A percentile compares a stretch with the other conserved stretches of the same genome.
phyloP scores from a whole-genome alignment of 2,113 vertebrate genomes.

The Pollachius pollachius region DNA sequence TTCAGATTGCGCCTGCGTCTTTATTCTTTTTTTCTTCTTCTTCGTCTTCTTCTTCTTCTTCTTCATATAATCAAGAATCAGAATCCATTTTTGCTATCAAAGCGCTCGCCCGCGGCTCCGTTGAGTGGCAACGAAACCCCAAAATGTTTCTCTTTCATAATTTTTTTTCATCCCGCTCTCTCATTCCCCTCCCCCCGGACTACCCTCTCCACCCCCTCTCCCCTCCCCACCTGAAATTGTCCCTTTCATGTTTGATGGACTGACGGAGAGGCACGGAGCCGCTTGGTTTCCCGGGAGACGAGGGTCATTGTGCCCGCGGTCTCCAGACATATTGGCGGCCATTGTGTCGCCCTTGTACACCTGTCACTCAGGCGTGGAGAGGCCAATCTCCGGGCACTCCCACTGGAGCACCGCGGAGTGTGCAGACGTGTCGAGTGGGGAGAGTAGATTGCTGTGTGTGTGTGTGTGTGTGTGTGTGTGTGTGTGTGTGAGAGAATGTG shows the following conservation, averaged over 20 bases:
- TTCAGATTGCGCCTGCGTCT: slow-evolving; percentile 37
- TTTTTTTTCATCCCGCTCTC: slow-evolving; percentile 35
- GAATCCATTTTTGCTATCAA: slow-evolving; percentile 79
- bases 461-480: neutral
- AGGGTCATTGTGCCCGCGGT: slow-evolving; percentile 76
- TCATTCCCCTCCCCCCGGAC: slow-evolving; percentile 69
- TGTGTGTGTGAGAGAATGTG: too few relatives aligned
- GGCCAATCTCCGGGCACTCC: slow-evolving; percentile 10
- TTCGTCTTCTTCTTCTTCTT: slow-evolving; percentile 1
- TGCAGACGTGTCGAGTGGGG: neutral
- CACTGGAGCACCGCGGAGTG: neutral
- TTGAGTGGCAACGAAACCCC: slow-evolving; percentile 69
- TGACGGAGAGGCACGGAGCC: slow-evolving; percentile 57
- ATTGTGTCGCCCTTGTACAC: slow-evolving; percentile 76
- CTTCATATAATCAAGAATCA: slow-evolving; percentile 61
- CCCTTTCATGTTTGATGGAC: slow-evolving; percentile 81
- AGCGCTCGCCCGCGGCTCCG: slow-evolving; percentile 77
- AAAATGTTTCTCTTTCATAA: slow-evolving; percentile 76
- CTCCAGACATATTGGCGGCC: slow-evolving; percentile 80
- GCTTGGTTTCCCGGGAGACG: slow-evolving; percentile 78
- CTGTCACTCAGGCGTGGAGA: slow-evolving; percentile 79
- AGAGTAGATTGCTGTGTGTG: neutral
- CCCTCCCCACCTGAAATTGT: slow-evolving; percentile 84
- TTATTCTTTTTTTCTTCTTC: slow-evolving; percentile 17
- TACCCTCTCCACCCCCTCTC: slow-evolving; percentile 38